Base-by-base conservation (phyloP, 53 echinoderm and acorn worm genomes). In the Temnopleurus reevesii region DNA sequence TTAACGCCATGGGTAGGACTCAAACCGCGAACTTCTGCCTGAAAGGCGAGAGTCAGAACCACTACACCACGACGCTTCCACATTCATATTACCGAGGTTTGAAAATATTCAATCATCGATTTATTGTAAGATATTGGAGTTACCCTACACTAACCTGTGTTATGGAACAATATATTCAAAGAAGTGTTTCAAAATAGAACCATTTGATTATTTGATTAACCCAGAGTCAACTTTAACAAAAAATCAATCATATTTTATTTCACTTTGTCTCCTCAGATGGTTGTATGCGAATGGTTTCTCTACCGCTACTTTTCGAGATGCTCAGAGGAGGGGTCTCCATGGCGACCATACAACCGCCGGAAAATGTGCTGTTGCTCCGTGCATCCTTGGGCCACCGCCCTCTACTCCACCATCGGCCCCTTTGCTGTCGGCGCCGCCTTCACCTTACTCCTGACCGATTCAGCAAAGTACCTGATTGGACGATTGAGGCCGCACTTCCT, bases 401-500 rank as follows among this genome's bases (percentile, higher is more conserved):
- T 99, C 31, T 86, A 94, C 87, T 76, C 89, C 38, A 91, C 93
- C 44, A 90, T 94, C 26, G 91, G 91, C 44, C 90, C 94, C 9
- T 94, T 99, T 76, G 77, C 89, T 2, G 91, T 96, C 56, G 96
- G 96, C 8, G 90, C 51, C 2, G 76, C 35, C 0, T 55, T 92
- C 21, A 93, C 87, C 13, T 77, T 93, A 57, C 89, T 94, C 6
- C 58, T 96, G 4, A 99, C 99, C 13, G 94, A 99, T 43, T 47
- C 58, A 30, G 89, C 77, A 45, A 99, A 99, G 92, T 93, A 86
- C 81, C 28, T 93, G 71, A 86, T 99, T 41, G 96, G 99, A 33
- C 90, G 96, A 35, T 59, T 96, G 53, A 76, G 99, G 84, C 96
- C 99, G 10, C 93, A 96, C 76, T 99, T 94, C 66, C 56, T 99